A percentile compares a stretch with the other conserved stretches of the same genome.
These are phyloP conservation scores for Tuberolachnus salignus DNA, from an alignment of 2,888 invertebrate genomes.

Conservation along the genomic window DNA sequence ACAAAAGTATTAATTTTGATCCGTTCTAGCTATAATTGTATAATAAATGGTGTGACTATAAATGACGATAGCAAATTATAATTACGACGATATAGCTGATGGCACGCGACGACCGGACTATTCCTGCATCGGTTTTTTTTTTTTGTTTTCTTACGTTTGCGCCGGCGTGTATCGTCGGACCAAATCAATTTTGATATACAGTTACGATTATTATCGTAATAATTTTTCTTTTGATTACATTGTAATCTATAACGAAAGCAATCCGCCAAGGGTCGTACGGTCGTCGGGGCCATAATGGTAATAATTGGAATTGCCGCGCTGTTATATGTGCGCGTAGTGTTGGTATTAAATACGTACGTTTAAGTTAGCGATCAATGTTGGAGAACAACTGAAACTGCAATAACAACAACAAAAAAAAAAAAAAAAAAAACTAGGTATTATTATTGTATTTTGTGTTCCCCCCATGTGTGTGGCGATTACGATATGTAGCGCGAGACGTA, in stretches of 20 bases:
- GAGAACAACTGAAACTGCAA: constrained; percentile 57
- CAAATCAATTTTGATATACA: no score
- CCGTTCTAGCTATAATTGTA: constrained; percentile 10
- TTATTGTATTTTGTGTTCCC: constrained; percentile 44
- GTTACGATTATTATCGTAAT: no score
- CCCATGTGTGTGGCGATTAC: constrained; percentile 26
- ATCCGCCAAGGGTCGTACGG: background rate
- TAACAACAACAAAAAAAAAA: constrained; percentile 51
- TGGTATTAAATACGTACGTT: background rate
- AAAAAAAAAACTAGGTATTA: background rate
- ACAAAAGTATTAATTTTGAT: constrained; percentile 52
- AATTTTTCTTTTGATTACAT: no score
- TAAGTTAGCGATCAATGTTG: background rate
- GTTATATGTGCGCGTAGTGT: background rate
- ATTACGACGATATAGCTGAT: no score
- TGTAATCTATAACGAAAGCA: no score
- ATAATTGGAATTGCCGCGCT: background rate
- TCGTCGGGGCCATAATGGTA: background rate
- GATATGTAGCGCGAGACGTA: constrained; percentile 88
- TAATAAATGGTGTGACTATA: constrained; percentile 51
- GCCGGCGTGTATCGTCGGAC: background rate
- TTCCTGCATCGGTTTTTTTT: no score
- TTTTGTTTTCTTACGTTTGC: no score
- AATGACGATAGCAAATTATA: constrained; percentile 28
- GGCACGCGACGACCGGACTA: no score